Evolutionary conservation across 2,797 vertebrate species (phyloP), one percentile per base, ranked within the genome.

Genomic region (Syngnathus acus): DNA sequence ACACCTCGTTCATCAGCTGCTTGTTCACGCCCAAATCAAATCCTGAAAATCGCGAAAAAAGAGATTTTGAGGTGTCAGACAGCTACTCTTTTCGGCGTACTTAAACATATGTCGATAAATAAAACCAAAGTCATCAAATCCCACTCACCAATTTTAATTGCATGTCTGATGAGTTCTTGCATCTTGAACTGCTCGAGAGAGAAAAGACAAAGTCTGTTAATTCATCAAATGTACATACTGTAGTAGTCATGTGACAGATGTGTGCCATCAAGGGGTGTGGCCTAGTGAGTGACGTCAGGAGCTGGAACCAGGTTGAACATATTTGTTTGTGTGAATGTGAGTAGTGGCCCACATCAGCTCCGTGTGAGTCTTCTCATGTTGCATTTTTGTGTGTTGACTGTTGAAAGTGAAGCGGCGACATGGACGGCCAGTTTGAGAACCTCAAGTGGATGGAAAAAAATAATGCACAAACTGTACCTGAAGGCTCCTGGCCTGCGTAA

Each of bases 1-100:
- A 98, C 72, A 95, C 50, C 62, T 89, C 78, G 0, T 68, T 88
- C 94, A 97, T 95, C 74, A 98, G 77, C 78, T 93, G 91, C 89
- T 99, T 99, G 78, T 93, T 98, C 77, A 97, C 88, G 0, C 94
- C 88, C 71, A 97, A 73, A 72, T 95, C 91, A 69, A 97, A 96
- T 70, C 95, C 82, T 90, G 48, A 0, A 16, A 39, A 67, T 14
- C 11, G 4, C 1, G 23, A 23, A 23, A 17, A 43, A 11, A 21
- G 40, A 62, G 21, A 51, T 42, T 57, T 13, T 4, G 43, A 54
- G 40, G n/a, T 19, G 11, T 9, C 14, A 32, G 54, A 50, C 14
- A 4, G 47, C 47, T n/a, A 61, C 59, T 26, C 26, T 32, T 32
- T 32, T 32, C 26, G 2, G 26, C 26, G 26, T 14, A 43, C 42